phyloP scores from a whole-genome alignment of 1,140 invertebrate species.

The Leptestheria dahalacensis region DNA sequence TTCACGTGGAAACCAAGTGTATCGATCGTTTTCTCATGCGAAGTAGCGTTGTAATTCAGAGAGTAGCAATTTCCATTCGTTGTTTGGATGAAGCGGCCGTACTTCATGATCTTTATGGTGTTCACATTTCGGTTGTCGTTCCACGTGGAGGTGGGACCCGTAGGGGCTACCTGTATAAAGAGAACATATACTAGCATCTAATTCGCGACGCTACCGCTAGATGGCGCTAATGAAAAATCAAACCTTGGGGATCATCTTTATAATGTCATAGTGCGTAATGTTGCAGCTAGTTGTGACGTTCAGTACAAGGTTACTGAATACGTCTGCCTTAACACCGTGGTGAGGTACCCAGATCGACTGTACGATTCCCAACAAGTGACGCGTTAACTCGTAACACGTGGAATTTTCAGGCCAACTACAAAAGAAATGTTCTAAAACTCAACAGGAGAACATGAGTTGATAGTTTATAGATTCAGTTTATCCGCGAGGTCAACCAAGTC shows the following conservation, averaged over 20 bases:
- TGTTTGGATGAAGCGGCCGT: background rate
- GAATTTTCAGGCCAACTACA: background rate
- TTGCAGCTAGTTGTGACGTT: background rate
- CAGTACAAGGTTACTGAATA: background rate
- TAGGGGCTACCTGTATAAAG: background rate
- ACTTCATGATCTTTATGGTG: background rate
- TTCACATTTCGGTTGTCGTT: background rate
- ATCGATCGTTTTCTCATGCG: too few species aligned
- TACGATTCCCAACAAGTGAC: background rate
- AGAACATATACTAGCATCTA: background rate
- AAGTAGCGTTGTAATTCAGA: background rate
- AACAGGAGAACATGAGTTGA: background rate
- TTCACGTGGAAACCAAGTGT: background rate
- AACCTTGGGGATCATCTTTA: background rate
- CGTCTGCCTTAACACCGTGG: background rate
- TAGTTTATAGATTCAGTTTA: too few species aligned
- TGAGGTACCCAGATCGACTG: background rate
- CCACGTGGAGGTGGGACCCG: background rate
- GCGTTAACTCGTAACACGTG: background rate
- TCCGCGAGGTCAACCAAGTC: too few species aligned
- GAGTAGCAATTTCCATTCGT: background rate
- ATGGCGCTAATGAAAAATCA: too few species aligned
- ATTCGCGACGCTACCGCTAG: background rate
- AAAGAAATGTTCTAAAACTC: too few species aligned
- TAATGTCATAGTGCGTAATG: background rate